Evolutionary conservation across 2,797 vertebrate genomes (phyloP), one percentile per base, ranked within the genome.

Genomic region (Xiphorhynchus erythropygius): DNA sequence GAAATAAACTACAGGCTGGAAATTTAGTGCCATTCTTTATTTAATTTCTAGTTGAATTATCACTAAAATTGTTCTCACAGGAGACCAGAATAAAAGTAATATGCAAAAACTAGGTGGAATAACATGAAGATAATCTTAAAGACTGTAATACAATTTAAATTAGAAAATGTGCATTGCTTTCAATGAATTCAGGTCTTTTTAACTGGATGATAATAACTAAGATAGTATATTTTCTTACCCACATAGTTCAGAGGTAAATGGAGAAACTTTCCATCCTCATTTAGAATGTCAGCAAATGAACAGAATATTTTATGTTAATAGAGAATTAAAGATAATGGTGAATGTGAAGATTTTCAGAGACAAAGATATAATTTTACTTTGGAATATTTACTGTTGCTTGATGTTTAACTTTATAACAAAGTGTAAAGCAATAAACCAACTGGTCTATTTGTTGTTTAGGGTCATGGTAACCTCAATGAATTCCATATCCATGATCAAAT

Each of bases 391-490:
- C 44, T 80, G 17, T 64, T 91, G 37, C 46, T 92, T 89, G 59
- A 63, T 85, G 37, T 94, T 93, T 86, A 86, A 91, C 73, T 91
- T 93, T n/a, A 27, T 42, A 74, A 35, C 24, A 42, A 80, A 87
- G 57, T 53, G 18, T 67, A 94, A 87, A 94, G 65, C 85, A 84
- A 55, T 78, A 84, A 87, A 73, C 12, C 24, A 85, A 23, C 84
- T 33, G n/a, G 37, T 92, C 85, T 93, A 90, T 94, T 95, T 96
- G 87, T 93, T 95, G 74, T 95, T 87, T 81, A 68, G 84, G 91
- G 93, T 95, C 97, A 91, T 89, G 95, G 92, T 94, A 97, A 97
- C 93, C 84, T 91, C 55, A 77, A 0, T 68, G 81, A 93, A 76
- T 91, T 85, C 63, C 68, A 75, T 89, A 75, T 91, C 33, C 64